Percentiles rank a stretch among this genome's conserved stretches.
Evolutionary conservation across 2,888 invertebrate species (phyloP).

Genomic region (Parascotia fuliginaria): DNA sequence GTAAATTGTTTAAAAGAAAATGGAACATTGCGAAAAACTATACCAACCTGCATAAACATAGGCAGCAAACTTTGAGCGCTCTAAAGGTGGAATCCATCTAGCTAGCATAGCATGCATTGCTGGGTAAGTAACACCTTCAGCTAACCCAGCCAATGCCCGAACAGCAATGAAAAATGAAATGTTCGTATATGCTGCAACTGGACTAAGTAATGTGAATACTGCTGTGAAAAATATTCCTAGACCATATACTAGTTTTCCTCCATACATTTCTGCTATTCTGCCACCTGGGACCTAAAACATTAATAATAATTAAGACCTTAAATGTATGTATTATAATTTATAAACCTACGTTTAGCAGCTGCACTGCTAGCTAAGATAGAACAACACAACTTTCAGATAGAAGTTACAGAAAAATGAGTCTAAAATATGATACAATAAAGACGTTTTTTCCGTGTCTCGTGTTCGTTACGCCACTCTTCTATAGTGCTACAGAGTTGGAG

Average conservation of each 20-base stretch:
- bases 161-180: conserved; percentile 90
- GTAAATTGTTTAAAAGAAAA: too few species aligned
- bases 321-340: too few species aligned
- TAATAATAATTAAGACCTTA: not conserved
- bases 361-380: too few species aligned
- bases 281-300: conserved; percentile 88
- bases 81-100: conserved; percentile 96
- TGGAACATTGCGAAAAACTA: too few species aligned
- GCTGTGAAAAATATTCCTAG: conserved; percentile 93
- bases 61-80: conserved; percentile 95
- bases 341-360: too few species aligned
- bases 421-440: too few species aligned
- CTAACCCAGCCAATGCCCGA: conserved; percentile 92
- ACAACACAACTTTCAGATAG: too few species aligned
- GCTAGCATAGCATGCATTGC: conserved; percentile 97
- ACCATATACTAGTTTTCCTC: conserved; percentile 95
- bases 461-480: too few species aligned
- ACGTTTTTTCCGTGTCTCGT: too few species aligned
- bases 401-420: too few species aligned
- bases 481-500: too few species aligned
- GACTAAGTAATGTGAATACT: conserved; percentile 92
- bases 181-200: conserved; percentile 90
- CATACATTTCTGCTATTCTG: conserved; percentile 92
- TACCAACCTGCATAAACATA: conserved; percentile 91
- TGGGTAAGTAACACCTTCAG: conserved; percentile 96